Percentiles rank a stretch among this genome's conserved stretches.
These are phyloP conservation scores for Clunio marinus DNA, from an alignment of 2,888 invertebrate genomes.

Conservation along the genomic window DNA sequence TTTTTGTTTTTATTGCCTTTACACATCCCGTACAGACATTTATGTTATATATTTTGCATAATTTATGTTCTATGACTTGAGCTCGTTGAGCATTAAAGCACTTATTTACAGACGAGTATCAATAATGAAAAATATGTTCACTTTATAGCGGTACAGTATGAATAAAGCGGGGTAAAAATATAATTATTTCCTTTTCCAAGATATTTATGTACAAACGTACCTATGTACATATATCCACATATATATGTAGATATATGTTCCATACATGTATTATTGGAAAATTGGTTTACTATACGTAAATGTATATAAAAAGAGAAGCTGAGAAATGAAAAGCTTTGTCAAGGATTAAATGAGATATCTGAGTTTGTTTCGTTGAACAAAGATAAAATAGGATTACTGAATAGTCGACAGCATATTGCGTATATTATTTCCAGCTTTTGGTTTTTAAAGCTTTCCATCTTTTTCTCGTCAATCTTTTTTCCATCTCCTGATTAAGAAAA, in stretches of 20 bases:
- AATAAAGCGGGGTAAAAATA: background rate
- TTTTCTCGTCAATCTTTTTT: too few relatives aligned
- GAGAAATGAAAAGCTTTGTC: slow-evolving; percentile 13
- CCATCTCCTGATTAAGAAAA: too few relatives aligned
- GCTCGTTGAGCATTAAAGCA: background rate
- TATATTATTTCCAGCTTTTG: background rate
- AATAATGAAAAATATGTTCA: slow-evolving; percentile 6
- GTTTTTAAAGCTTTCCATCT: background rate
- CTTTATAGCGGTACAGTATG: too few relatives aligned
- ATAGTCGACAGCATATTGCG: slow-evolving; percentile 7
- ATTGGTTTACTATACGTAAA: too few relatives aligned
- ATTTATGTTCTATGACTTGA: slow-evolving; percentile 23
- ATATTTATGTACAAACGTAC: background rate
- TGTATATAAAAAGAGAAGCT: background rate
- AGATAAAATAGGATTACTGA: background rate
- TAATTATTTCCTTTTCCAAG: slow-evolving; percentile 12
- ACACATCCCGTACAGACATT: slow-evolving; percentile 29
- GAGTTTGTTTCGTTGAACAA: slow-evolving; percentile 3
- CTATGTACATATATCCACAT: too few relatives aligned
- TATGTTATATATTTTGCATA: slow-evolving; percentile 25
- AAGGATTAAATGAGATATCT: slow-evolving; percentile 14
- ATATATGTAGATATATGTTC: too few relatives aligned
- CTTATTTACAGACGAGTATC: slow-evolving; percentile 26
- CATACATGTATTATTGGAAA: too few relatives aligned
- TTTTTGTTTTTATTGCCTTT: slow-evolving; percentile 22